Conservation (phyloP, 64 coral and sea anemone genomes). For the Trachythela sp. region DNA sequence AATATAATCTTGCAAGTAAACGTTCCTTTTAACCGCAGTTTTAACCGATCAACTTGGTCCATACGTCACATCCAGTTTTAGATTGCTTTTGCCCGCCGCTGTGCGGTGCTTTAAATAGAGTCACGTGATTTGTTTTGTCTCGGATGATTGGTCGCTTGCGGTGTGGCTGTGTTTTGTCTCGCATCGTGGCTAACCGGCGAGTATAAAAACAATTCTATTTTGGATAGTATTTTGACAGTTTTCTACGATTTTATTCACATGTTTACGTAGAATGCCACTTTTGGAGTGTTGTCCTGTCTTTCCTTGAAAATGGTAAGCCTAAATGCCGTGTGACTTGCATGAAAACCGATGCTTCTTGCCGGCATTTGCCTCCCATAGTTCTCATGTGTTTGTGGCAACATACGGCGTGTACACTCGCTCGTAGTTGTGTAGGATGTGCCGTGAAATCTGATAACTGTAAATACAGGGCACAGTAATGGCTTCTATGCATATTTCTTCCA, state of each 20-base stretch:
- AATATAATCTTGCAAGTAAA: too few species aligned
- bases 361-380: not conserved
- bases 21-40: too few species aligned
- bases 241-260: not conserved
- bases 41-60: too few species aligned
- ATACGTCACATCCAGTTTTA: not conserved
- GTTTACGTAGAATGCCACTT: not conserved
- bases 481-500: not conserved
- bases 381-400: not conserved
- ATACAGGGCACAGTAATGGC: not conserved
- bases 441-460: constrained; percentile 25
- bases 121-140: not conserved
- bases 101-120: not conserved
- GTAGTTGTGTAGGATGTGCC: not conserved
- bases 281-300: not conserved
- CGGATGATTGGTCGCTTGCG: not conserved
- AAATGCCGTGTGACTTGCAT: not conserved
- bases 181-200: not conserved
- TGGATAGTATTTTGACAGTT: not conserved
- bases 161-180: not conserved
- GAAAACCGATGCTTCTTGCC: not conserved
- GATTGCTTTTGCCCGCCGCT: not conserved
- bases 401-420: not conserved
- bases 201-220: not conserved
- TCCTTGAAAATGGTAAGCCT: not conserved